Percentiles rank a stretch among this genome's conserved stretches.
Conservation (phyloP, 2,888 invertebrate species). For the Leucophora obtusa region DNA sequence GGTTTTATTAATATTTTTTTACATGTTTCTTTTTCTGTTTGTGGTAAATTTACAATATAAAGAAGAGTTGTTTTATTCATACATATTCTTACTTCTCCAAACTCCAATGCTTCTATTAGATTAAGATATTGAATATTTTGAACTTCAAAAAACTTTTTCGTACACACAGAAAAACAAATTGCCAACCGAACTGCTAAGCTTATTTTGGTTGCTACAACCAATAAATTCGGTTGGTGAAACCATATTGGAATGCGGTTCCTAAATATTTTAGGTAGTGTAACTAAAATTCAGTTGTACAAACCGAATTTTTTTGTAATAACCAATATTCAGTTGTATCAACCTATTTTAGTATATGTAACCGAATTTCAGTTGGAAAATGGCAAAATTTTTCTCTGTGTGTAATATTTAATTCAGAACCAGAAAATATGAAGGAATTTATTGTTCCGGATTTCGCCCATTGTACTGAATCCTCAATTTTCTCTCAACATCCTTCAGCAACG, state of each 20-base stretch:
- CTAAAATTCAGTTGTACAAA: too few species aligned
- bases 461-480: constrained; percentile 51
- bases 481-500: constrained; percentile 25
- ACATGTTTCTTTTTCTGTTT: constrained; percentile 38
- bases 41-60: constrained; percentile 54
- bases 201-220: too few species aligned
- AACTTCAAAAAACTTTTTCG: constrained; percentile 46
- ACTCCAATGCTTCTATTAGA: constrained; percentile 63
- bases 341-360: too few species aligned
- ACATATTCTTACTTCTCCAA: constrained; percentile 54
- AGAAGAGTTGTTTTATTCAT: constrained; percentile 46
- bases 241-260: too few species aligned
- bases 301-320: too few species aligned
- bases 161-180: too few species aligned
- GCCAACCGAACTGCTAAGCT: too few species aligned
- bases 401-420: constrained; percentile 41
- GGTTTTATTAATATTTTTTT: constrained; percentile 44
- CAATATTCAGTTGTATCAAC: too few species aligned
- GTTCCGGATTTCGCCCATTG: constrained; percentile 54
- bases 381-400: too few species aligned
- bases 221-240: too few species aligned
- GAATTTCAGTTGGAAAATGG: too few species aligned
- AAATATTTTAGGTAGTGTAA: too few species aligned
- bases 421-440: constrained; percentile 51
- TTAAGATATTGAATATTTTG: constrained; percentile 58